Percentiles rank a stretch among this genome's conserved stretches.
Evolutionary conservation across 2,888 invertebrate species (phyloP).

Genomic region (Cryptus viduatorius): DNA sequence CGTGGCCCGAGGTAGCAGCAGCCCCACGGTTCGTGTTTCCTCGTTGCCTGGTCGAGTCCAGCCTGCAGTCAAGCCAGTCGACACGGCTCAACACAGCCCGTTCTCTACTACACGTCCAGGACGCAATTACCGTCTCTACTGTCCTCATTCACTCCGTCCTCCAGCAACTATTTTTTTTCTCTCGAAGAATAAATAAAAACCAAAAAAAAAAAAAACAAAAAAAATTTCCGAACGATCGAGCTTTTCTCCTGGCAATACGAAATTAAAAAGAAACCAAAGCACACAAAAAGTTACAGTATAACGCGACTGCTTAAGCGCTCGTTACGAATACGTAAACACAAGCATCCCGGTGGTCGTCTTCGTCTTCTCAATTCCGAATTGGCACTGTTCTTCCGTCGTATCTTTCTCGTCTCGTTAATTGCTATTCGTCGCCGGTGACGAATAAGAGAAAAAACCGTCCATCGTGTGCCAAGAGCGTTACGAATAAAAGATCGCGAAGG

Average conservation of each 20-base stretch:
- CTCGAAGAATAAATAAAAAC: not conserved
- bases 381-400: conserved; percentile 3
- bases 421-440: conserved; percentile 26
- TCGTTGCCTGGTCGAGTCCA: conserved; percentile 56
- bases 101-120: conserved; percentile 26
- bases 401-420: conserved; percentile 20
- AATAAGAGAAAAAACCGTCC: conserved; percentile 57
- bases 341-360: conserved; percentile 9
- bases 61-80: conserved; percentile 43
- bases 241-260: conserved; percentile 22
- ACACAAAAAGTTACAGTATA: conserved; percentile 25
- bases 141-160: conserved; percentile 58
- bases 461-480: conserved; percentile 43
- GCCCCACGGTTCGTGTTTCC: conserved; percentile 9
- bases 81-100: conserved; percentile 13
- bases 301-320: conserved; percentile 26
- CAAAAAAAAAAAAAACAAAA: conserved; percentile 23
- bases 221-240: conserved; percentile 50
- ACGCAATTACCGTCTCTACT: conserved; percentile 21
- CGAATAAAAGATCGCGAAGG: conserved; percentile 21
- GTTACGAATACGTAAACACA: not conserved
- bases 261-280: conserved; percentile 6
- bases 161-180: conserved; percentile 19
- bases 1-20: conserved; percentile 44
- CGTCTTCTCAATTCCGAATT: conserved; percentile 21